These are phyloP conservation scores for Lycorma delicatula DNA, from an alignment of 1,140 invertebrate species.

Conservation along the genomic window DNA sequence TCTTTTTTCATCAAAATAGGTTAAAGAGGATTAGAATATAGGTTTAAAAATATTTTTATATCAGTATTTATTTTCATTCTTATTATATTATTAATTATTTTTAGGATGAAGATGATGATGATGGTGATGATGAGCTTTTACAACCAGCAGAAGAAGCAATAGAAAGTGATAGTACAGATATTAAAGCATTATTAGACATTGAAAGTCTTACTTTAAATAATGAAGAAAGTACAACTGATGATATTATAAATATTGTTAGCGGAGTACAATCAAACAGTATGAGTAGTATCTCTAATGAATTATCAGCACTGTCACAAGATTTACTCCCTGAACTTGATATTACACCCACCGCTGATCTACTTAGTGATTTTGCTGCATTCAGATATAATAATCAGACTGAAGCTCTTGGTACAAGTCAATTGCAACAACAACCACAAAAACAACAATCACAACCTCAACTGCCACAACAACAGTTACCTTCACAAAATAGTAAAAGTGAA, in stretches of 20 bases:
- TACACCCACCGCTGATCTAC: background rate
- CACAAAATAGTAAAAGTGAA: background rate
- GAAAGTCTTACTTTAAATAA: background rate
- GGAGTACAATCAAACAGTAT: background rate
- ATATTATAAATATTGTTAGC: background rate
- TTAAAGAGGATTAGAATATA: background rate
- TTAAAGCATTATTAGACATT: background rate
- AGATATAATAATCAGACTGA: background rate
- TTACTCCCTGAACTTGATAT: background rate
- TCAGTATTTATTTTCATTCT: background rate
- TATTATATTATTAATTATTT: background rate
- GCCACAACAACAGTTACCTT: background rate
- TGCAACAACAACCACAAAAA: no score
- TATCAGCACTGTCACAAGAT: background rate
- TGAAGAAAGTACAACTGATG: background rate
- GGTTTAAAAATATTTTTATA: background rate
- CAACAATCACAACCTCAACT: background rate
- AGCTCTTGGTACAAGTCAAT: background rate
- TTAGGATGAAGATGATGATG: conserved; percentile 16
- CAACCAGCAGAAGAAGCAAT: conserved; percentile 7
- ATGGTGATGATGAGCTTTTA: conserved; percentile 14
- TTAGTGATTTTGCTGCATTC: background rate
- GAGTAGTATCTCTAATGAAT: background rate
- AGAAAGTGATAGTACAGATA: background rate
- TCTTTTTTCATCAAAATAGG: background rate